Base-by-base conservation (phyloP, 2,797 vertebrate species). In the Acanthurus leucopareius region DNA sequence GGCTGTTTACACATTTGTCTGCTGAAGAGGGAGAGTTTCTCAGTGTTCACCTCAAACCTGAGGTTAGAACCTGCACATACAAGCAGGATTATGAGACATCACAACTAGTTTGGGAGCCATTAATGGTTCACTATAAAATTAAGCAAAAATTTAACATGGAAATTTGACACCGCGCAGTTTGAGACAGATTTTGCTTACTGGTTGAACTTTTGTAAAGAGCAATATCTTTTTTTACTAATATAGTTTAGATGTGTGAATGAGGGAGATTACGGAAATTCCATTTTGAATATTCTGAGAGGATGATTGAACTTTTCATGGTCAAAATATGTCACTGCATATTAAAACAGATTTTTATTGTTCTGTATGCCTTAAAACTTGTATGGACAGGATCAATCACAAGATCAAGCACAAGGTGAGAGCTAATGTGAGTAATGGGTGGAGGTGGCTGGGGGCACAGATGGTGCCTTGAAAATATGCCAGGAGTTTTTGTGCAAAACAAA, bases 401-500 rank as follows among this genome's bases (percentile, higher is more conserved):
- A 25, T 25, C 69, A 16, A 52, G 19, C 56, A 53, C 48, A 48
- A 62, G 47, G 14, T 71, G 61, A 48, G 45, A 16, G 60, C 25
- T 71, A 53, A 67, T 80, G 64, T 73, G 67, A 69, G 47, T 74
- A 73, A 75, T 63, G 45, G 56, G 14, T 53, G 40, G 45, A 72
- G 82, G 66, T 79, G 56, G 59, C 61, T 49, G 44, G 45, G 49
- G 73, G 54, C 58, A 84, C 73, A 77, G 79, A 82, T 79, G 80
- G 65, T 75, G n/a, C 68, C 42, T 53, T 76, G 44, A 79, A 75
- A 66, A 51, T 67, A 44, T 73, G 47, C 48, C 69, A 69, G 53
- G 15, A 64, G 53, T 60, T 69, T 74, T 62, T 70, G 49, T 64
- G 44, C 62, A 65, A 80, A 79, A 81, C 53, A 79, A 82, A 81